Evolutionary conservation across 1,140 invertebrate genomes (phyloP).

Genomic region (Cephus cinctus): DNA sequence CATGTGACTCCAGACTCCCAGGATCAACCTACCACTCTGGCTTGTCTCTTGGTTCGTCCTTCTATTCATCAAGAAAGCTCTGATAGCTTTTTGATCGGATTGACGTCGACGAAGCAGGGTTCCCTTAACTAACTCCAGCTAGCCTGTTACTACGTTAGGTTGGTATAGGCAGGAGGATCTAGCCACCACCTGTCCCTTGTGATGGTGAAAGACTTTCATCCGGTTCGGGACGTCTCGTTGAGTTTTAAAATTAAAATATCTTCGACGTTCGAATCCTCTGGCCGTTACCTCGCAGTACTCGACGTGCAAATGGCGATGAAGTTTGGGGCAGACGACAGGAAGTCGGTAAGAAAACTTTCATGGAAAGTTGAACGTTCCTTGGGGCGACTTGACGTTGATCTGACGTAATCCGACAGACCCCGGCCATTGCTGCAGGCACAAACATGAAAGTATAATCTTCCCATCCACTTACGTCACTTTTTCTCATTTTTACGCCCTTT

Average conservation of each 20-base stretch:
- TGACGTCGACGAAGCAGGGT: slow-evolving; percentile 13
- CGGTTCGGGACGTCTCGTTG: neutral
- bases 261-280: slow-evolving; percentile 5
- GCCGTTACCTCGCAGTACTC: slow-evolving; percentile 4
- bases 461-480: too few relatives aligned
- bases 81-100: slow-evolving; percentile 27
- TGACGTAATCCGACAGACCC: slow-evolving; percentile 16
- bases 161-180: too few relatives aligned
- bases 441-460: slow-evolving; percentile 12
- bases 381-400: slow-evolving; percentile 5
- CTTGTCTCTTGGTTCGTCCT: too few relatives aligned
- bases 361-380: slow-evolving; percentile 2
- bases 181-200: too few relatives aligned
- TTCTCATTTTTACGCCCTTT: too few relatives aligned
- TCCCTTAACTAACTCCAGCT: slow-evolving; percentile 20
- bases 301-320: too few relatives aligned
- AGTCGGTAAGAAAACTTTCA: too few relatives aligned
- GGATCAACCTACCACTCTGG: too few relatives aligned
- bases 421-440: slow-evolving; percentile 5
- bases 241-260: slow-evolving; percentile 18
- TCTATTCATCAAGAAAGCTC: slow-evolving; percentile 21
- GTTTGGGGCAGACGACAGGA: too few relatives aligned
- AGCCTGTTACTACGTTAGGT: too few relatives aligned
- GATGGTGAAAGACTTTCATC: neutral
- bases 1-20: too few relatives aligned